These are phyloP conservation scores for Phenganax marumi DNA, from an alignment of 92 coral and sea anemone genomes.

Conservation along the genomic window DNA sequence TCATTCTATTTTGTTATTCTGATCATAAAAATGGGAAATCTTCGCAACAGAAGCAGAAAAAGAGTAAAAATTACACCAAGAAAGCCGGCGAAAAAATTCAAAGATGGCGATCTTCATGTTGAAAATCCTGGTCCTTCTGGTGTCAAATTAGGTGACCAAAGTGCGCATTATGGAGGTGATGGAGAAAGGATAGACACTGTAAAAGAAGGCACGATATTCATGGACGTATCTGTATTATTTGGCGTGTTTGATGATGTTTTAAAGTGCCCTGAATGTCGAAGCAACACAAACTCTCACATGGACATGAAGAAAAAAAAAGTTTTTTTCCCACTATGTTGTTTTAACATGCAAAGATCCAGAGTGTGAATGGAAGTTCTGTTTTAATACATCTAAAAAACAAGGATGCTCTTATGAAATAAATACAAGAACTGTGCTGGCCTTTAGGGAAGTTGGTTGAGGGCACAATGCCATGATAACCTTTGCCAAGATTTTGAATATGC, in stretches of 20 bases:
- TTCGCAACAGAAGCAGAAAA: neutral
- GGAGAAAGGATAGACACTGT: neutral
- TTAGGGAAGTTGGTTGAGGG: neutral
- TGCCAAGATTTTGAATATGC: neutral
- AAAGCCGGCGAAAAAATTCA: neutral
- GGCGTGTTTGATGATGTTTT: neutral
- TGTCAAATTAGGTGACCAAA: neutral
- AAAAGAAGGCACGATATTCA: constrained; percentile 4
- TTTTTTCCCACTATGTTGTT: too few relatives aligned
- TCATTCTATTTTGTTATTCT: neutral
- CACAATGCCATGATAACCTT: neutral
- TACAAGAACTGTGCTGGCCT: neutral
- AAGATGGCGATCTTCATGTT: neutral
- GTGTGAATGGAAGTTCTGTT: neutral
- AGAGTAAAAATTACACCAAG: neutral
- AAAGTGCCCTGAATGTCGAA: neutral
- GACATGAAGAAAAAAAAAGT: neutral
- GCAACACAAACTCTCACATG: neutral
- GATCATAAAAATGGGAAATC: neutral
- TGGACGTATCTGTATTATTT: neutral
- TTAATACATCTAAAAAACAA: neutral
- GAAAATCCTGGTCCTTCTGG: neutral
- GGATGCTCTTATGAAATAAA: neutral
- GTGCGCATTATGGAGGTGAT: neutral
- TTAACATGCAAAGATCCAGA: neutral